Evolutionary conservation across 92 coral and sea anemone genomes (phyloP), one percentile per base, ranked within the genome.

Genomic region (Porites lobata): DNA sequence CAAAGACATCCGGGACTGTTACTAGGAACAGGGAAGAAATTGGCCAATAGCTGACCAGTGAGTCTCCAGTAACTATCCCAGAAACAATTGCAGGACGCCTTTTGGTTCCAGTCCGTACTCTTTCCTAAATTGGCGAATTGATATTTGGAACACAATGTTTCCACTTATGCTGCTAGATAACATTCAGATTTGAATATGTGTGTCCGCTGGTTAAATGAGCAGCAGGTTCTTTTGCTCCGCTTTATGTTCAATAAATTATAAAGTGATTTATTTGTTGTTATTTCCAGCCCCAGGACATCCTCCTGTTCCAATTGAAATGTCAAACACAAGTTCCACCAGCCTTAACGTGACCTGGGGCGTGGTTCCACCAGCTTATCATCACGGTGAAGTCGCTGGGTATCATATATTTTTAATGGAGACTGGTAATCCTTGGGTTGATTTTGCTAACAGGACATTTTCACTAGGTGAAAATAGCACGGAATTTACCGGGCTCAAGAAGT

Each of bases 311-410:
- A 75, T 92, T 20, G 67, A 21, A 65, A 92, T 84, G 58, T 63
- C 74, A 88, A 90, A 94, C 88, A 87, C 91, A 50, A 94, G 96
- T 15, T 94, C 99, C 12, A 89, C 95, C 15, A 90, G 94, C 81
- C 69, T 96, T 5, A 87, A 58, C 24, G 96, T 92, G 21, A 17
- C 62, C 76, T 96, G 99, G 99, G 96, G 93, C 47, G 85, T 81
- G 59, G 93, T 94, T n/a, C 94, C 96, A 76, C 86, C 74, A 12
- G 56, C 67, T 8, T 91, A 78, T 79, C 88, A 72, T 21, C 91
- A 94, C 58, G 98, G 96, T 58, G 84, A 82, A 18, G 53, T 96
- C 14, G 69, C 65, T 22, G 99, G 99, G 38, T 96, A 94, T 78
- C 90, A 85, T 24, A 58, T 92, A 6, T 14, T 53, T 5, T 71